These are phyloP conservation scores for Drosophila sproati DNA, from an alignment of 1,140 invertebrate species.

Conservation along the genomic window DNA sequence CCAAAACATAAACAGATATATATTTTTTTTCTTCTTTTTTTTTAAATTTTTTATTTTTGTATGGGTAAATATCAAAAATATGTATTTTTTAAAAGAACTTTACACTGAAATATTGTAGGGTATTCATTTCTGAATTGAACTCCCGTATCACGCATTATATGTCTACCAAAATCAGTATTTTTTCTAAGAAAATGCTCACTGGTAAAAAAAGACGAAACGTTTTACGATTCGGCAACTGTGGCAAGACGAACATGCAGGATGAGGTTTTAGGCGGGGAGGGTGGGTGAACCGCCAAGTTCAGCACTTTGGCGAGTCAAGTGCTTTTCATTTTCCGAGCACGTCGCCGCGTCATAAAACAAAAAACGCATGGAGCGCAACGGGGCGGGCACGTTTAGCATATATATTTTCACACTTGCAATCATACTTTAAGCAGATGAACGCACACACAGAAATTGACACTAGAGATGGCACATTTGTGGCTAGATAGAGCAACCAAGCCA, in stretches of 20 bases:
- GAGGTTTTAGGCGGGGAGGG: not conserved
- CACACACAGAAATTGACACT: conserved; percentile 23
- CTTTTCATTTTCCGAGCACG: conserved; percentile 80
- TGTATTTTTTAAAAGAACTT: not conserved
- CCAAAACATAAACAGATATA: too few species aligned
- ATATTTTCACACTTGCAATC: conserved; percentile 82
- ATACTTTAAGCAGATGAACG: conserved; percentile 74
- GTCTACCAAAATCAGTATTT: conserved; percentile 36
- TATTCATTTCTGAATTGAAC: conserved; percentile 12
- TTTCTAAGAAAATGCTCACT: conserved; percentile 41
- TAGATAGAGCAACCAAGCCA: not conserved
- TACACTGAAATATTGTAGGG: conserved; percentile 2
- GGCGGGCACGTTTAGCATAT: conserved; percentile 76
- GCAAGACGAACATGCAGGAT: conserved; percentile 2
- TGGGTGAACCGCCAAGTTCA: conserved; percentile 69
- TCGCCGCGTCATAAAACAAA: conserved; percentile 80
- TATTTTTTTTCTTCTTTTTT: not conserved
- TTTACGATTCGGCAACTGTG: conserved; percentile 78
- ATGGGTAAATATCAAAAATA: not conserved
- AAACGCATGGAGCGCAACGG: conserved; percentile 48
- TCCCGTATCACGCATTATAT: conserved; percentile 1
- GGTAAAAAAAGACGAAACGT: conserved; percentile 54
- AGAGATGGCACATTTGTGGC: conserved; percentile 43
- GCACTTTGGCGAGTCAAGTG: conserved; percentile 78
- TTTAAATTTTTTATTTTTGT: not conserved